Evolutionary conservation across 2,113 vertebrate species (phyloP).

Genomic region (Oncorhynchus kisutch): DNA sequence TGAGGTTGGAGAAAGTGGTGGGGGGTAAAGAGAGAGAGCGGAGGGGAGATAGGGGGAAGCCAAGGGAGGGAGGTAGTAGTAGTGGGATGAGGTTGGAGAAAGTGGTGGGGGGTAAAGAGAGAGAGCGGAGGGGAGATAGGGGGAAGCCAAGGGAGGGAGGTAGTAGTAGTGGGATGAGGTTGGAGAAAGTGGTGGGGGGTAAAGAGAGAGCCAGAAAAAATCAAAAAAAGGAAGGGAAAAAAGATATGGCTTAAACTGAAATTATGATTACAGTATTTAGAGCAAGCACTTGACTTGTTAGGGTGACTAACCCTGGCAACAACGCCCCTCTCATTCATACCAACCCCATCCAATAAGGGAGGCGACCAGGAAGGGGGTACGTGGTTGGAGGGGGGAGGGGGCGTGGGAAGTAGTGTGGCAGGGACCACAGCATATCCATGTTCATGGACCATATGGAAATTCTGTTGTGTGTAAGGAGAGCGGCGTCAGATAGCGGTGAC

Average conservation of each 20-base stretch:
- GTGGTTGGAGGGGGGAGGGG: conserved; percentile 54
- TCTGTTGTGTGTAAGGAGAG: conserved; percentile 90
- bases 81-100: background rate
- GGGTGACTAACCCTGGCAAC: conserved; percentile 62
- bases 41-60: conserved; percentile 10
- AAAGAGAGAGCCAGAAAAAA: background rate
- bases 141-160: conserved; percentile 1
- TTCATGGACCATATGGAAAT: conserved; percentile 99
- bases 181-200: background rate
- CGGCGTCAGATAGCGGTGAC: conserved; percentile 91
- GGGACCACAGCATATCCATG: conserved; percentile 82
- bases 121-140: background rate
- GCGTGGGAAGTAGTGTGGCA: conserved; percentile 88
- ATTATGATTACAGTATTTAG: conserved; percentile 77
- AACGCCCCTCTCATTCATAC: conserved; percentile 64
- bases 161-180: background rate
- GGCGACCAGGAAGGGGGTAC: background rate
- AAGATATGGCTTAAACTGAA: conserved; percentile 77
- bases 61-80: background rate
- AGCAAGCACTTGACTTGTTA: conserved; percentile 73
- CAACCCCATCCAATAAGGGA: conserved; percentile 63
- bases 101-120: background rate
- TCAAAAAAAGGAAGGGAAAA: conserved; percentile 22
- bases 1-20: background rate
- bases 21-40: background rate